Conservation (phyloP, 2,888 invertebrate species). For the Physocephala rufipes region DNA sequence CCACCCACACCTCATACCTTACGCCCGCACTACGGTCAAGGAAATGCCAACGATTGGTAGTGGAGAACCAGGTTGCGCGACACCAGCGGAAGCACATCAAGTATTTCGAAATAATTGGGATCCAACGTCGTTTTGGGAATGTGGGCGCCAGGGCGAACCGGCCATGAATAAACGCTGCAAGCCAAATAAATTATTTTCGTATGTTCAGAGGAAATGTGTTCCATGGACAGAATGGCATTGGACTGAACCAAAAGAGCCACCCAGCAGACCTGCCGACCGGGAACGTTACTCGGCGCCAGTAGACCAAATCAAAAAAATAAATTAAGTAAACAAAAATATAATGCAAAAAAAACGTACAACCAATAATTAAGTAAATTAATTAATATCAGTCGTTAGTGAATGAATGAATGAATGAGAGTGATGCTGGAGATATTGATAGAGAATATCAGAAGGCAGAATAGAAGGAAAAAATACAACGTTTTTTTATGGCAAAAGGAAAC, state of each 20-base stretch:
- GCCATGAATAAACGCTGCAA: conserved; percentile 43
- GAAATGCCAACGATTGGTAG: conserved; percentile 38
- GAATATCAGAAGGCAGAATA: no score
- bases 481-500: not conserved
- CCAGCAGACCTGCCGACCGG: conserved; percentile 44
- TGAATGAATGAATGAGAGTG: no score
- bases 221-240: conserved; percentile 50
- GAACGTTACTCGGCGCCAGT: not conserved
- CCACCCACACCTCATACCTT: no score
- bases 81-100: conserved; percentile 48
- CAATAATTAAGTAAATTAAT: not conserved
- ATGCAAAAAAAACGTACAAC: not conserved
- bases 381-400: not conserved
- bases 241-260: conserved; percentile 51
- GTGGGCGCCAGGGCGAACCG: conserved; percentile 42
- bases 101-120: conserved; percentile 43
- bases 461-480: not conserved
- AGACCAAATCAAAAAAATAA: not conserved
- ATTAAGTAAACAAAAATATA: not conserved
- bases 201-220: conserved; percentile 45
- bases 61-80: conserved; percentile 53
- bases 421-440: no score
- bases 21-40: not conserved
- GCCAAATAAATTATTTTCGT: conserved; percentile 47
- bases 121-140: conserved; percentile 51